Base-by-base conservation (phyloP, 1,140 invertebrate species). In the Drosophila sp. region DNA sequence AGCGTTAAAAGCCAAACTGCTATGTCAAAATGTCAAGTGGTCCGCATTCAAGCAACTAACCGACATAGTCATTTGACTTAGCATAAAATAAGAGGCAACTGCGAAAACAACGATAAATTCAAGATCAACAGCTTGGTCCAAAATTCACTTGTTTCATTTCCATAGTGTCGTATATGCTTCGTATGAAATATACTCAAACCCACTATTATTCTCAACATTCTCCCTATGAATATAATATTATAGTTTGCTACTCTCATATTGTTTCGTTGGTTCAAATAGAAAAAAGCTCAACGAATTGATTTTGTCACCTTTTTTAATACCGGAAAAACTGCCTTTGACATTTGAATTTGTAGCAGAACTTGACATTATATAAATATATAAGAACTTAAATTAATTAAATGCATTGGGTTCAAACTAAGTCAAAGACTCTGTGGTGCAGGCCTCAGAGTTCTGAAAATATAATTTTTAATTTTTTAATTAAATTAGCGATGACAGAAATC, bases 11-110 rank as follows among this genome's bases (percentile, higher is more conserved):
- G 43, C 9, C 34, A 67, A 67, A 50, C 45, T 50, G 54, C 63
- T 57, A n/a, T 56, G 41, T 18, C 18, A 36, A 57, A 65, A 57
- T 58, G 53, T 66, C 64, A 48, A 25, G 13, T 18, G 29, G 13
- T 4, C 13, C 27, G 11, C 27, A 21, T 2, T 7, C 13, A 50
- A 9, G 4, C 16, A 61, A 11, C 34, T 36, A 48, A 40, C 2
- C 46, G 46, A 11, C 48, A 51, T 48, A 34, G 9, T 13, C 34
- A 41, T 53, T 63, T 63, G 62, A 45, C 62, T 65, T 18, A 25
- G 7, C 11, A 13, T 4, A 32, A n/a, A 50, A 40, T 13, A 62
- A 40, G 0, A 40, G n/a, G 29, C 45, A 41, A 21, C 14, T 7
- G 8, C 14, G 14, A 51, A 36, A 21, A 38, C 16, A 21, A 38